These are phyloP conservation scores for Megaceryle alcyon DNA, from an alignment of 2,797 vertebrate species.

Conservation along the genomic window DNA sequence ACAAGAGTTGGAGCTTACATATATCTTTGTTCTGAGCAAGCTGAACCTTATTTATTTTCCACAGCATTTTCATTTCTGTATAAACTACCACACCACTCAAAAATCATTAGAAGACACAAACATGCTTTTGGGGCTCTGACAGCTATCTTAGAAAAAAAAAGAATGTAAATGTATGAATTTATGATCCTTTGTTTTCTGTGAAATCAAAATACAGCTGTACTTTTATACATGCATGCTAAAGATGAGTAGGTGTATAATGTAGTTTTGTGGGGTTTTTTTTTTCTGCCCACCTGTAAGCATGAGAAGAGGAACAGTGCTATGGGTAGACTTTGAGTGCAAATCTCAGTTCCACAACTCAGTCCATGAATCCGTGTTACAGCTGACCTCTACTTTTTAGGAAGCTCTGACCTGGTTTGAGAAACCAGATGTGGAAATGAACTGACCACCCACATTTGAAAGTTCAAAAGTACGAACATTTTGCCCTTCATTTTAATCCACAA, in stretches of 20 bases:
- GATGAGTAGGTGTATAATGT: not conserved
- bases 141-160: not conserved
- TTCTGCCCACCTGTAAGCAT: not conserved
- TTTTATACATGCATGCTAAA: not conserved
- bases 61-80: not conserved
- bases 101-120: not conserved
- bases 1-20: not conserved
- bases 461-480: not conserved
- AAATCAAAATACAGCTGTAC: not conserved
- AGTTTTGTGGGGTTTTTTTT: not conserved
- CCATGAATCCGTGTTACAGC: not conserved
- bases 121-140: not conserved
- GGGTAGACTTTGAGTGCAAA: not conserved
- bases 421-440: not conserved
- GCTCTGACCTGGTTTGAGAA: not conserved
- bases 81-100: not conserved
- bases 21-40: not conserved
- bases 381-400: slow-evolving; percentile 30
- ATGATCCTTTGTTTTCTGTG: not conserved
- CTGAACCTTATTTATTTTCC: not conserved
- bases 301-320: not conserved
- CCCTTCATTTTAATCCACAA: not conserved
- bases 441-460: not conserved
- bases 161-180: not conserved
- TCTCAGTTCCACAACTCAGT: not conserved